Base-by-base conservation (phyloP, 2,888 invertebrate species). In the Callyntrura guangdongensis region DNA sequence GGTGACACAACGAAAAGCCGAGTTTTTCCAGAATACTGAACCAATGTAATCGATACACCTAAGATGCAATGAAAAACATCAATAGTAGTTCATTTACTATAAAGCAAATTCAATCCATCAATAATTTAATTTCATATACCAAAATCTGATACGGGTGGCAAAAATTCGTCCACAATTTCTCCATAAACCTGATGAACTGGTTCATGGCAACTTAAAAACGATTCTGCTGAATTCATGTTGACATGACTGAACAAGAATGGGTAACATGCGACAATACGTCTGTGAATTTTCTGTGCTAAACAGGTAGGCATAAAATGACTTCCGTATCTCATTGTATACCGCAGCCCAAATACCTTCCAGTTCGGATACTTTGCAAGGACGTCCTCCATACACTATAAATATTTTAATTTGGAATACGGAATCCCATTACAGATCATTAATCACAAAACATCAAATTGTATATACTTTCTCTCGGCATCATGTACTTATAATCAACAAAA, bases 121-220 rank as follows among this genome's bases (percentile, higher is more conserved):
- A n/a, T n/a, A n/a, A n/a, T 22, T 5, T 59, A 2, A 81, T 49
- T 45, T 56, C 56, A 72, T 77, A 67, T 77, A 91, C 91, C 84
- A 67, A 67, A 87, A 79, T 91, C 87, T 12, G 87, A 87, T 6
- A 83, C 17, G 0, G 90, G 90, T 14, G 87, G 91, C n/a, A 87
- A 59, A 86, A 92, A 88, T 49, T 90, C 92, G 20, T 92, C 92
- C 1, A 92, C 89, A 3, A 85, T 11, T 20, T 88, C 85, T 36
- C 88, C 92, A 74, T 90, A 92, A 12, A 92, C 14, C 25, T 87
- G 84, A 64, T 84, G 47, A 77, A 85, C 36, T n/a, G 87, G 59
- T n/a, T 56, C 47, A 22, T 69, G 47, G 49, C 72, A 25, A 67
- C 27, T 67, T 47, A 45, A 45, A 11, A 56, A 56, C 22, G 49